A percentile compares a stretch with the other conserved stretches of the same genome.
phyloP scores from a whole-genome alignment of 2,113 vertebrate species.

The Anguilla japonica region DNA sequence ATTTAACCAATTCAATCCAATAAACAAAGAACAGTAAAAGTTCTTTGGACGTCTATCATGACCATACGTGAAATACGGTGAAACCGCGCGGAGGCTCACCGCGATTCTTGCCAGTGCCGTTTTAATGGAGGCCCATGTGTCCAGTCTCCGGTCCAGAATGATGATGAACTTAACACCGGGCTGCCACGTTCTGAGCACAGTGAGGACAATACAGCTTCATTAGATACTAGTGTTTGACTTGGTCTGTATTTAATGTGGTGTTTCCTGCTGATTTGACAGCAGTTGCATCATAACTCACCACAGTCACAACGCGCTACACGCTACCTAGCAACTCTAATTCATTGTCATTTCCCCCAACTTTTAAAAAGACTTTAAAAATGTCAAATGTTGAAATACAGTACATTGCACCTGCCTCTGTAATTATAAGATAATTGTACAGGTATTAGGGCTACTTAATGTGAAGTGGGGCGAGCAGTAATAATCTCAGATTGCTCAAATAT shows the following conservation, averaged over 20 bases:
- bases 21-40: not conserved
- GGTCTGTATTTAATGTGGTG: not conserved
- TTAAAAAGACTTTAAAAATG: no score
- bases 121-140: slow-evolving; percentile 95
- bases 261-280: not conserved
- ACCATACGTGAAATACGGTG: not conserved
- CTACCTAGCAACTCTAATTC: not conserved
- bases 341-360: no score
- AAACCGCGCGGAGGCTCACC: slow-evolving; percentile 66
- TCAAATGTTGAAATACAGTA: no score
- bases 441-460: no score
- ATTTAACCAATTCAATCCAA: no score
- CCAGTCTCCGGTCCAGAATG: slow-evolving; percentile 91
- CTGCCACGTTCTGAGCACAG: slow-evolving; percentile 74
- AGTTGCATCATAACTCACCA: not conserved
- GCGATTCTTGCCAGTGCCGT: slow-evolving; percentile 86
- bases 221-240: not conserved
- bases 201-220: not conserved
- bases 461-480: not conserved
- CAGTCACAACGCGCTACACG: not conserved
- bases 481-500: not conserved
- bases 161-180: slow-evolving; percentile 88
- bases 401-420: no score
- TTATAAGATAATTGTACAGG: no score
- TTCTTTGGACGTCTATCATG: not conserved